phyloP scores from a whole-genome alignment of 2,888 invertebrate genomes.

The Sphaerolaimus hirsutus region DNA sequence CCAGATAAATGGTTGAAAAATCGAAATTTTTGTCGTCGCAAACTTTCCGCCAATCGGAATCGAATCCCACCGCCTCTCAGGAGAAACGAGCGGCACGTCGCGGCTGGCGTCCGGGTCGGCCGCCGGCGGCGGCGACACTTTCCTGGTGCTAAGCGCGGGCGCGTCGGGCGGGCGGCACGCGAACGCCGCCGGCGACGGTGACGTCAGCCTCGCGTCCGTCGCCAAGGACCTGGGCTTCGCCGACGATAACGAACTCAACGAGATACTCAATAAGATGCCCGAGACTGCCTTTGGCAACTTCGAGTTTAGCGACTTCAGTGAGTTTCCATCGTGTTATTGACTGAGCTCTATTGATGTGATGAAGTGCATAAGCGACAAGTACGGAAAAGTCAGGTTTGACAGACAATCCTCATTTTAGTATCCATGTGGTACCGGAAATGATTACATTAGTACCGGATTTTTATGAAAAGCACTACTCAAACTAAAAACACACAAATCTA shows the following conservation, averaged over 20 bases:
- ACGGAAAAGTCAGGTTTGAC: too few relatives aligned
- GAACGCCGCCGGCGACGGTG: slow-evolving; percentile 5
- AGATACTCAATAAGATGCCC: slow-evolving; percentile 11
- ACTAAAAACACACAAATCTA: too few relatives aligned
- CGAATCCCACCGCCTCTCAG: too few relatives aligned
- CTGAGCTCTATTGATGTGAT: too few relatives aligned
- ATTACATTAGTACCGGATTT: too few relatives aligned
- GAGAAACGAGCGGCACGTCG: not conserved
- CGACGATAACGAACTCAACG: slow-evolving; percentile 10
- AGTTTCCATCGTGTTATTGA: not conserved
- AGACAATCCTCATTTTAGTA: too few relatives aligned
- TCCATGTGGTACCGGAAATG: too few relatives aligned
- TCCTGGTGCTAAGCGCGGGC: not conserved
- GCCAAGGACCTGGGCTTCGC: slow-evolving; percentile 13
- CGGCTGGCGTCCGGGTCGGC: not conserved
- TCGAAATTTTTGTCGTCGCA: too few relatives aligned
- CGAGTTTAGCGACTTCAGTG: slow-evolving; percentile 4
- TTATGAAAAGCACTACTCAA: too few relatives aligned
- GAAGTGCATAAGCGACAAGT: too few relatives aligned
- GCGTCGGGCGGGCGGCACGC: not conserved
- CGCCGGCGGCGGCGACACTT: not conserved
- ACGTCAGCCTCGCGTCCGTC: slow-evolving; percentile 13
- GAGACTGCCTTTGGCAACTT: slow-evolving; percentile 9
- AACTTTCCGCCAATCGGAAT: too few relatives aligned
- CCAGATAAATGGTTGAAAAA: too few relatives aligned